Base-by-base conservation (phyloP, 2,888 invertebrate species). In the Chymomyza caudatula region DNA sequence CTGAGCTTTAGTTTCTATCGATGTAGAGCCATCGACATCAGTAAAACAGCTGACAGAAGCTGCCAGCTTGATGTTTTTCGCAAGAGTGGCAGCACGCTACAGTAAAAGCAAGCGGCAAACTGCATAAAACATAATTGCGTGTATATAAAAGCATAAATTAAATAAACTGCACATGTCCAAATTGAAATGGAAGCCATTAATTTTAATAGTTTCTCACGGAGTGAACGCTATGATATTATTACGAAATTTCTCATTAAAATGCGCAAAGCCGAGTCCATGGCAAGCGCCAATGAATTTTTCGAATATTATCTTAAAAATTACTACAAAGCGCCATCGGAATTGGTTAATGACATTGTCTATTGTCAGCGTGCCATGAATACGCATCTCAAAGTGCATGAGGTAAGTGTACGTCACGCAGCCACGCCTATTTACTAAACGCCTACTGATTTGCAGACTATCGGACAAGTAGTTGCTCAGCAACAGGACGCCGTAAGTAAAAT, bases 151-250 rank as follows among this genome's bases (percentile, higher is more conserved):
- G 17, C 13, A 47, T 13, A n/a, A 47, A 47, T 8, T 47, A 47
- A 47, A 47, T 15, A 47, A 3, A 3, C n/a, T 47, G 47, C 5
- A 17, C 4, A 47, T 47, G 15, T 1, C 37, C 37, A 37, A 37
- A 17, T 47, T 19, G 11, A 59, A 59, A 75, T 85, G 84, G 85
- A 84, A 29, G 43, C 63, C 0, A 72, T 86, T 4, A 78, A 80
- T 56, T 86, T 80, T 25, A 69, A 81, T 22, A 78, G 81, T 20
- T 80, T 80, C 43, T 58, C 84, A 4, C 43, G 13, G 5, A 64
- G 57, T 5, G 81, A 81, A 17, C 74, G 81, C 4, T 60, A 78
- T 25, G 82, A 86, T 17, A 81, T 81, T 5, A 81, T 81, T 20
- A 66, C 60, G 4, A 67, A 54, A 0, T 86, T 81, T 37, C 72